Evolutionary conservation across 2,797 vertebrate genomes (phyloP), one percentile per base, ranked within the genome.

Genomic region (Anas bernieri): DNA sequence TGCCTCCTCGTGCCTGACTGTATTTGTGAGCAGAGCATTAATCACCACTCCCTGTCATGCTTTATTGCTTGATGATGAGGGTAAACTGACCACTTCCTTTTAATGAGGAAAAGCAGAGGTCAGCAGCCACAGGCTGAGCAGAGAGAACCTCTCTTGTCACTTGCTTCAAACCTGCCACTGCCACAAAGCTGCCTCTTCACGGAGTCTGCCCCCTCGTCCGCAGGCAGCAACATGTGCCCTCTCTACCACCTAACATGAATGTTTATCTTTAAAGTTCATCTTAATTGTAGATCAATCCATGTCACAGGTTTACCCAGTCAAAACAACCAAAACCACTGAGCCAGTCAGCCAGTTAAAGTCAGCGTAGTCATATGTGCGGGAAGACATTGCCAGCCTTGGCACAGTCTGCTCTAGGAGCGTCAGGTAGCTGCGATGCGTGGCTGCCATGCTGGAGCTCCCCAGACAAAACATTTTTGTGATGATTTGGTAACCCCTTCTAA

Each of bases 61-160:
- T 94, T 96, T 93, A 92, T 64, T 94, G 93, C 88, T 93, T 85
- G 89, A 84, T 93, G 88, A 91, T 90, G 94, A 92, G 87, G 81
- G 93, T 96, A 96, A 97, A 96, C 94, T 95, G 91, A 93, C 96
- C 93, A 86, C 88, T 96, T 97, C 87, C 89, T 78, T 83, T 72
- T 52, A 81, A 90, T 93, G 93, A 95, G 94, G 92, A 93, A 96
- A 97, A 94, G 83, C 80, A 96, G 95, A 94, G 94, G 92, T 94
- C 86, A 95, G 63, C 68, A 86, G 62, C 92, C 86, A 80, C 70
- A 74, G 82, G 7, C 64, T 68, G 84, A 91, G 56, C 12, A 0
- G 41, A 73, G 79, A 90, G 76, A 90, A 67, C 64, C 75, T 93
- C 87, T 89, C 68, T 88, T 93, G 72, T 1, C 16, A 35, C 70